Conservation (phyloP, 30 jellyfish, hydroid and myxozoan species). For the Cassiopea andromeda region DNA sequence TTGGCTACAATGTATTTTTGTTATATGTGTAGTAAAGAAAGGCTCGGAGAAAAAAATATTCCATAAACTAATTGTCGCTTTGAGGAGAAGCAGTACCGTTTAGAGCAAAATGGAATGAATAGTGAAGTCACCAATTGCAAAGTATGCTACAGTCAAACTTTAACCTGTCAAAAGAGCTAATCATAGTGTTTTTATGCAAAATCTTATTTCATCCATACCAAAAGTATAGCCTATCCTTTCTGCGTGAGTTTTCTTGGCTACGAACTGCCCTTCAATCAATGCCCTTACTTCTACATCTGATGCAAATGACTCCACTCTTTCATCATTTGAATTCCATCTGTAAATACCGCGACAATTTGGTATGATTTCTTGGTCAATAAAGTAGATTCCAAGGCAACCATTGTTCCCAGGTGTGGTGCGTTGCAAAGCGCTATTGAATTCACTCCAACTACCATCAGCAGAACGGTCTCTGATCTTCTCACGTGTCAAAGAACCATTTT, state of each 20-base stretch:
- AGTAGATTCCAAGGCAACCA: slow-evolving; percentile 81
- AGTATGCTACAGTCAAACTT: too few species aligned
- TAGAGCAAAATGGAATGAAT: too few species aligned
- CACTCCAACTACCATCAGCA: slow-evolving; percentile 65
- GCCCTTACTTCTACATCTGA: slow-evolving; percentile 82
- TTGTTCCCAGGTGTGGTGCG: slow-evolving; percentile 79
- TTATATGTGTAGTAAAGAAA: too few species aligned
- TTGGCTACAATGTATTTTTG: too few species aligned
- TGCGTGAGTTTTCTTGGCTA: slow-evolving; percentile 83
- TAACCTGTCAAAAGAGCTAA: too few species aligned
- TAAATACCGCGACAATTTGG: slow-evolving; percentile 78
- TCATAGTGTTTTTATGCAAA: too few species aligned
- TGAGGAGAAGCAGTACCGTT: too few species aligned
- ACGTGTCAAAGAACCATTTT: slow-evolving; percentile 91
- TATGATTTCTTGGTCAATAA: slow-evolving; percentile 83
- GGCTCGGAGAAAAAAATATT: too few species aligned
- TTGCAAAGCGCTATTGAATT: slow-evolving; percentile 59
- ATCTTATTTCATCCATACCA: slow-evolving; percentile 37
- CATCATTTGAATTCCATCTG: slow-evolving; percentile 67
- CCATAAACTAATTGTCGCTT: too few species aligned
- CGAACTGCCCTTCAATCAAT: slow-evolving; percentile 86
- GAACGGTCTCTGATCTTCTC: slow-evolving; percentile 56
- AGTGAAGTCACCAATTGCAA: too few species aligned
- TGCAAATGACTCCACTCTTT: slow-evolving; percentile 35
- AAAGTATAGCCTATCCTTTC: slow-evolving; percentile 60